Evolutionary conservation across 2,888 invertebrate species (phyloP).

Genomic region (Caprella mutica): DNA sequence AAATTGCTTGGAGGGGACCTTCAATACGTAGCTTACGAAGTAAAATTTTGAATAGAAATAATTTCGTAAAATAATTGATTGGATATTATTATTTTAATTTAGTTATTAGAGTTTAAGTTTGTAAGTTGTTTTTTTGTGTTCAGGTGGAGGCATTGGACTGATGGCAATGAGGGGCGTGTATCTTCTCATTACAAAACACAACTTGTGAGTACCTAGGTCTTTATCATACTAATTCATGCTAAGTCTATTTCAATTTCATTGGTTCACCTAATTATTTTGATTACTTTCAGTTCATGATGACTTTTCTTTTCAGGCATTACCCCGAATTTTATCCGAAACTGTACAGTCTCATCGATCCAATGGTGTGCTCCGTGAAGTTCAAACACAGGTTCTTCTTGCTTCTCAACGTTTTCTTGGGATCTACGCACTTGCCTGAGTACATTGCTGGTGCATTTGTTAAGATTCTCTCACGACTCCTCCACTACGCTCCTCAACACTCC

Average conservation of each 20-base stretch:
- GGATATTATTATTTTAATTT: no score
- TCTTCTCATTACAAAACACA: conserved; percentile 75
- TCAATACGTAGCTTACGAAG: no score
- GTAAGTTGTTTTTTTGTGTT: no score
- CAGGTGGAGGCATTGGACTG: conserved; percentile 68
- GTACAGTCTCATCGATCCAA: conserved; percentile 86
- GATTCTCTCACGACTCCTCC: conserved; percentile 66
- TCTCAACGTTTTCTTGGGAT: conserved; percentile 79
- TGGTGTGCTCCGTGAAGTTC: conserved; percentile 80
- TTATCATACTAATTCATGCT: no score
- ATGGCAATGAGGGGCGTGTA: conserved; percentile 85
- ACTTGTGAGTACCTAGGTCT: conserved; percentile 52
- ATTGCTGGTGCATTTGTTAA: conserved; percentile 89
- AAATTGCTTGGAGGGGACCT: no score
- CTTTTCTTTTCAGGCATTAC: conserved; percentile 54
- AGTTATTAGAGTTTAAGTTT: no score
- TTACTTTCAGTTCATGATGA: no score
- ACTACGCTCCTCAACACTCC: conserved; percentile 71
- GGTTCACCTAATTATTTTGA: no score
- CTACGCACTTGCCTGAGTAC: conserved; percentile 76
- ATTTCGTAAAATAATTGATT: no score
- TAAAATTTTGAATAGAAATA: no score
- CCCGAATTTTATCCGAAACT: conserved; percentile 88
- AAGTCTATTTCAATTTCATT: no score
- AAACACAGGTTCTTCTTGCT: conserved; percentile 77